Conservation (phyloP, 2,888 invertebrate species). For the Gisinianus flammeolus region DNA sequence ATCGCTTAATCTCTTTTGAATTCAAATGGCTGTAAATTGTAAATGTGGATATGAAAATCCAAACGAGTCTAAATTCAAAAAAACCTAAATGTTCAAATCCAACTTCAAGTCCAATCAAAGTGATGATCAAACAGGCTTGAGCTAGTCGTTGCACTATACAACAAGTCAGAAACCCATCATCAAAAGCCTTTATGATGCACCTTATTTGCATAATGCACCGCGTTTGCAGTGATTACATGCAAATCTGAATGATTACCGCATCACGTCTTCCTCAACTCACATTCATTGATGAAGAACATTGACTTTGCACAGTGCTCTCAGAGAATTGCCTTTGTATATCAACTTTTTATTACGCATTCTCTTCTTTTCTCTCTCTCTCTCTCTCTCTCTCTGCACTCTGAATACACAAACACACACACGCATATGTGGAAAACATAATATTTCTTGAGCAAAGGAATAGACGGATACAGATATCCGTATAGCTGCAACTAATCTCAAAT, state of each 20-base stretch:
- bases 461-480: not conserved
- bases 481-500: not conserved
- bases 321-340: not conserved
- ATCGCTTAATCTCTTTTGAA: not conserved
- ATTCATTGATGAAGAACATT: not conserved
- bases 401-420: not conserved
- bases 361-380: not conserved
- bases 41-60: not conserved
- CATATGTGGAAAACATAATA: not conserved
- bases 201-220: conserved; percentile 39
- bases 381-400: not conserved
- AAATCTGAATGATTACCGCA: conserved; percentile 34
- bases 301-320: no score
- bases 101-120: conserved; percentile 39
- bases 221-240: conserved; percentile 35
- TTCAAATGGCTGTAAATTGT: not conserved
- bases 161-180: conserved; percentile 1
- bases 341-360: not conserved
- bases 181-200: conserved; percentile 32
- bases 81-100: not conserved
- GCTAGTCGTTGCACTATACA: conserved; percentile 1
- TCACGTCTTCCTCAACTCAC: conserved; percentile 17
- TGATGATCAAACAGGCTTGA: conserved; percentile 44
- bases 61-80: not conserved
- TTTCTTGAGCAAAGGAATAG: not conserved